Conservation (phyloP, 1,140 invertebrate genomes). For the Apocrypta bakeri region DNA sequence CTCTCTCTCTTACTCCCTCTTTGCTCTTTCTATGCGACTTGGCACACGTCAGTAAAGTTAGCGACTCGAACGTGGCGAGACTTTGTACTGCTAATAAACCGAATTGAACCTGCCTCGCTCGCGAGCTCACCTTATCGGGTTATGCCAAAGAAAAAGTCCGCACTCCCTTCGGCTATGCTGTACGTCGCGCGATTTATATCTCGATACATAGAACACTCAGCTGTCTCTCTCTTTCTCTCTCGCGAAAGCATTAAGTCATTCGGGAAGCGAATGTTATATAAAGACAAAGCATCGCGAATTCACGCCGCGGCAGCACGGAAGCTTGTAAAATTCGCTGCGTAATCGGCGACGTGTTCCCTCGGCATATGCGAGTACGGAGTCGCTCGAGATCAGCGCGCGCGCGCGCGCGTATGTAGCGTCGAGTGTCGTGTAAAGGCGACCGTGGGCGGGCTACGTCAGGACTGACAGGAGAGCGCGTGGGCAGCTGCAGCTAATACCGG, state of each 20-base stretch:
- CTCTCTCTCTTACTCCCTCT: constrained; percentile 5
- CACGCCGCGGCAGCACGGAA: not conserved
- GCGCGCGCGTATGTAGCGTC: not conserved
- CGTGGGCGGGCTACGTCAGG: constrained; percentile 2
- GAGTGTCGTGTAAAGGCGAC: not conserved
- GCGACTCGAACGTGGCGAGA: constrained; percentile 45
- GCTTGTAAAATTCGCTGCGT: constrained; percentile 14
- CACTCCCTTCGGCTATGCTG: not conserved
- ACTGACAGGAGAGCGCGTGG: not conserved
- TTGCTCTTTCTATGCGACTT: constrained; percentile 12
- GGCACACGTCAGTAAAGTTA: constrained; percentile 41
- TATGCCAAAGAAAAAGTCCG: not conserved
- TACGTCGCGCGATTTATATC: not conserved
- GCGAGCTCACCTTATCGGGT: not conserved
- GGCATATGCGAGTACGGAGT: not conserved
- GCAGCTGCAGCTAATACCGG: not conserved
- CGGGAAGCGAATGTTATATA: no score
- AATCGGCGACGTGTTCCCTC: not conserved
- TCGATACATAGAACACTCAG: not conserved
- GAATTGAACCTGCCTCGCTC: constrained; percentile 34
- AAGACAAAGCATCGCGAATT: no score
- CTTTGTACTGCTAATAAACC: constrained; percentile 38
- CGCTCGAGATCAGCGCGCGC: not conserved
- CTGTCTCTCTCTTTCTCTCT: not conserved
- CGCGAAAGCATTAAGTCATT: not conserved